Percentiles rank a stretch among this genome's conserved stretches.
These are phyloP conservation scores for Ptychadena robeensis DNA, from an alignment of 2,797 vertebrate genomes.

Conservation along the genomic window DNA sequence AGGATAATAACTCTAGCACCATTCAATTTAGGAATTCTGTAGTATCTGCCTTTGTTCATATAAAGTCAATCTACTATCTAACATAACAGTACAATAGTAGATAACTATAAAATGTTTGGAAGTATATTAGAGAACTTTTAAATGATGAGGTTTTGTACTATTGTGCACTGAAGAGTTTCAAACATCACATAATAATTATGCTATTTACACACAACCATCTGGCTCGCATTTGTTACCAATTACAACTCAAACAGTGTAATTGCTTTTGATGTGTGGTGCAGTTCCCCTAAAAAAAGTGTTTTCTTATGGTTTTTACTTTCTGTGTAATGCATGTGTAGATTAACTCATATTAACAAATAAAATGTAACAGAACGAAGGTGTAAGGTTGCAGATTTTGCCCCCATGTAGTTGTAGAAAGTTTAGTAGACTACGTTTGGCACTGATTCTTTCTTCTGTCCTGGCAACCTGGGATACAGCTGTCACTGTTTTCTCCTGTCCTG, in stretches of 20 bases:
- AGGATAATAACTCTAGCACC: neutral
- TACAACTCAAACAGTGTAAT: neutral
- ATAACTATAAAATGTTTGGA: neutral
- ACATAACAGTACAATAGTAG: neutral
- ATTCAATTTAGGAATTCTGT: neutral
- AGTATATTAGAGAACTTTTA: neutral
- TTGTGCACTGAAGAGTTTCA: no score
- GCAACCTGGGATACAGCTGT: slow-evolving; percentile 48
- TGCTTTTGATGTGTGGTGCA: no score
- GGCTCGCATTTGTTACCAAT: neutral
- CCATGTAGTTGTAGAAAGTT: neutral
- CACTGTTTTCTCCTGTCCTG: slow-evolving; percentile 20
- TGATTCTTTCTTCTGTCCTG: slow-evolving; percentile 7
- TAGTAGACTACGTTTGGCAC: slow-evolving; percentile 36
- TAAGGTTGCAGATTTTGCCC: neutral
- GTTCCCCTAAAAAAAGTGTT: neutral
- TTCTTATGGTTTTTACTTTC: neutral
- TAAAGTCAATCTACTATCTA: no score
- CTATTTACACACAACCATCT: neutral
- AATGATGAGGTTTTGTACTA: no score
- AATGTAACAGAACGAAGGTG: neutral
- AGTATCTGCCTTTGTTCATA: no score
- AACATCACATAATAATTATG: no score
- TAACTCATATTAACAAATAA: neutral
- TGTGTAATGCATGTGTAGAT: neutral